Base-by-base conservation (phyloP, 2,797 vertebrate genomes). In the Crenuchus spilurus region DNA sequence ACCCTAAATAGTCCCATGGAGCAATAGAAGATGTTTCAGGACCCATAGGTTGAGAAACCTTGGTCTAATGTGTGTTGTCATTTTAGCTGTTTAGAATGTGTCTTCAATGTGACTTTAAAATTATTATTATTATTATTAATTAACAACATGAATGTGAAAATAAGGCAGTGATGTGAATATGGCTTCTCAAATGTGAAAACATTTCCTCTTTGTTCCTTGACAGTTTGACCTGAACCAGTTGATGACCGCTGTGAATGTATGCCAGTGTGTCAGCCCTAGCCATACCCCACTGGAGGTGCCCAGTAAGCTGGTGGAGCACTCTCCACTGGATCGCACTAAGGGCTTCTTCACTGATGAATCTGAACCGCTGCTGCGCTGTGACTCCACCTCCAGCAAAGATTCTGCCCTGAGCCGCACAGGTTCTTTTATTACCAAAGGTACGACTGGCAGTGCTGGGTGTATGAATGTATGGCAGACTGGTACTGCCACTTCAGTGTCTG, bases 341-440 rank as follows among this genome's bases (percentile, higher is more conserved):
- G 91, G 94, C 76, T 98, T 98, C 92, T 98, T 98, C 18, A 88
- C 93, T 0, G 97, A 98, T 0, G 97, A 99, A 83, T 97, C 97
- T 0, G 96, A 98, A 85, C 97, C 97, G 0, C 94, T 99, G 70
- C 94, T 99, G 62, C 95, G 97, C 77, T 99, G 96, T 1, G 96
- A 98, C 90, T 99, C 96, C 72, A 96, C 97, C 30, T 99, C 97
- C 84, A 99, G 97, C 10, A 96, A 97, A 76, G 97, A 96, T 86
- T 99, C 97, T 0, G 96, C 95, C 5, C 94, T 98, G 75, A 98
- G 96, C 89, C 93, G 97, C 82, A 99, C 93, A 0, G 96, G 97
- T 80, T 98, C 97, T 80, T 99, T 99, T 86, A 99, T 99, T 92
- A 97, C 97, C 94, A 99, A 99, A 98, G 97, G 97, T 98, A 57